These are phyloP conservation scores for Lucilia sericata DNA, from an alignment of 1,140 invertebrate species.

Conservation along the genomic window DNA sequence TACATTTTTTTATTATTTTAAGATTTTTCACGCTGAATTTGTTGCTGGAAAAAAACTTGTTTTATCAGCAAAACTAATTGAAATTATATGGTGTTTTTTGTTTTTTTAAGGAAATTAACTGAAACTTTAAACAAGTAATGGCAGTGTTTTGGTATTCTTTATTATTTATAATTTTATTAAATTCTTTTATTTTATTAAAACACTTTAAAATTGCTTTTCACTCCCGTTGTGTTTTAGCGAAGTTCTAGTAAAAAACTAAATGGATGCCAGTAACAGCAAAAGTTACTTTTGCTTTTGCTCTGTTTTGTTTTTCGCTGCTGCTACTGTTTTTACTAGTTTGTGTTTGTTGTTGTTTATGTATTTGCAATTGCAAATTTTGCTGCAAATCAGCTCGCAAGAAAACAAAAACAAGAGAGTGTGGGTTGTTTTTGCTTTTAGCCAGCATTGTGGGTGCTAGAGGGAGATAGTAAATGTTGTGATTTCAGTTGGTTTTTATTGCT, in stretches of 20 bases:
- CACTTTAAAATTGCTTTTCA: not conserved
- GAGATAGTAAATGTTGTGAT: not conserved
- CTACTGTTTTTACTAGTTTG: not conserved
- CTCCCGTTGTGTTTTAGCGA: not conserved
- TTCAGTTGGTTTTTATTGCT: not conserved
- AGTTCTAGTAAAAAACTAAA: slow-evolving; percentile 18
- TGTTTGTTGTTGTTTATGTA: not conserved
- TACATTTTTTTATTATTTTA: not conserved
- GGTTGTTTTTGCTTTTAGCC: not conserved
- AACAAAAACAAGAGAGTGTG: no score
- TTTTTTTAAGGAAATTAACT: no score
- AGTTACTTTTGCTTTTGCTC: not conserved
- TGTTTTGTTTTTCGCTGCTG: no score
- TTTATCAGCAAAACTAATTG: no score
- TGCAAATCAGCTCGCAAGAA: not conserved
- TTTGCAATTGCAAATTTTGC: not conserved
- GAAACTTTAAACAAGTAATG: not conserved
- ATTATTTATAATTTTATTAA: not conserved
- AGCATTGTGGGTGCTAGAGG: not conserved
- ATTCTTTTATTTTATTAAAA: not conserved
- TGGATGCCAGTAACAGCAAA: not conserved
- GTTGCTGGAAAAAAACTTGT: no score
- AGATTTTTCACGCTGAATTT: no score
- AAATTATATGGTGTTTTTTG: no score
- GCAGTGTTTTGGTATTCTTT: not conserved